Conservation (phyloP, 2,113 vertebrate species). For the Melanostigma gelatinosum region DNA sequence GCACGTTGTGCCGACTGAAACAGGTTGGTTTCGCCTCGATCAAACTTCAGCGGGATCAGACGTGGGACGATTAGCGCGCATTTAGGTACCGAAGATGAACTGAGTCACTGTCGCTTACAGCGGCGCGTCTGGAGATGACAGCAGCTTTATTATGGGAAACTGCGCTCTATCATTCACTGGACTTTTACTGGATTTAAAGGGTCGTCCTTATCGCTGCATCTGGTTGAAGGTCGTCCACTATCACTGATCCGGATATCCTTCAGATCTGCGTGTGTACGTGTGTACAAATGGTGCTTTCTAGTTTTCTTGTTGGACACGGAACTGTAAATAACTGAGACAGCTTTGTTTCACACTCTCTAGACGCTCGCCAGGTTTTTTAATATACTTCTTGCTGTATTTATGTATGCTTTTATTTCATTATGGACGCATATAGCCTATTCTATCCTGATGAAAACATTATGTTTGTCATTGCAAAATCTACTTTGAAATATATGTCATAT, state of each 20-base stretch:
- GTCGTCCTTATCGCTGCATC: conserved; percentile 46
- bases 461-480: conserved; percentile 15
- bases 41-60: conserved; percentile 66
- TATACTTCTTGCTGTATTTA: background rate
- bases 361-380: background rate
- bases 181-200: conserved; percentile 54
- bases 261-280: conserved; percentile 3
- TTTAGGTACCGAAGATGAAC: conserved; percentile 41
- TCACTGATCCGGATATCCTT: conserved; percentile 35
- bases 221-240: conserved; percentile 67
- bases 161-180: conserved; percentile 31
- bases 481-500: background rate
- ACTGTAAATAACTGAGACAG: conserved; percentile 1
- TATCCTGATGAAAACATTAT: background rate
- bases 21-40: conserved; percentile 58
- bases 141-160: conserved; percentile 50
- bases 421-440: background rate
- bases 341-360: background rate
- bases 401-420: background rate
- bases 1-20: conserved; percentile 47
- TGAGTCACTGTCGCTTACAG: conserved; percentile 37
- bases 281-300: conserved; percentile 3
- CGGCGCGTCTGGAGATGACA: conserved; percentile 52
- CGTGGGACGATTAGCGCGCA: conserved; percentile 55
- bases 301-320: conserved; percentile 14